Evolutionary conservation across 2,113 vertebrate genomes (phyloP).

Genomic region (Pipa parva): DNA sequence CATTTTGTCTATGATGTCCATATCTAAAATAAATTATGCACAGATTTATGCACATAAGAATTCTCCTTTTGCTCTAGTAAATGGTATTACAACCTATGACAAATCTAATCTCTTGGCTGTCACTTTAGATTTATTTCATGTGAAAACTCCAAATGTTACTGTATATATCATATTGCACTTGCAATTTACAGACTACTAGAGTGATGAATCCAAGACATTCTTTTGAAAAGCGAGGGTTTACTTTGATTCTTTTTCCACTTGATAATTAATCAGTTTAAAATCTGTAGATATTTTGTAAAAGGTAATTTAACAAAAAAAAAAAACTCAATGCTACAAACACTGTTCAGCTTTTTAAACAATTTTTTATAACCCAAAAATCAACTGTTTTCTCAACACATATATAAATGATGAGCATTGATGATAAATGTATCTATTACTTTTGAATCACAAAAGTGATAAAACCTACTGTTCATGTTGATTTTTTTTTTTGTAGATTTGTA

Average conservation of each 20-base stretch:
- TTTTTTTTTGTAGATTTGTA: no score
- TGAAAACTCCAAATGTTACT: conserved; percentile 32
- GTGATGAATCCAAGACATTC: conserved; percentile 16
- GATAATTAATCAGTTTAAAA: conserved; percentile 1
- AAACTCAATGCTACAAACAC: not conserved
- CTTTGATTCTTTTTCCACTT: conserved; percentile 17
- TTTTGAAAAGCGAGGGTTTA: conserved; percentile 1
- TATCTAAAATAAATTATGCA: conserved; percentile 33
- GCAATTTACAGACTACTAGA: conserved; percentile 20
- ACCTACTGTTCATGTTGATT: no score
- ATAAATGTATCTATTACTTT: no score
- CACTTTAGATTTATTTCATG: conserved; percentile 38
- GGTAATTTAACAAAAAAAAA: no score
- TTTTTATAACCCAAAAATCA: no score
- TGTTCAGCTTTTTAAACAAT: not conserved
- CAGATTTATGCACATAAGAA: conserved; percentile 21
- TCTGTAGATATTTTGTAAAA: not conserved
- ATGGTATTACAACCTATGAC: conserved; percentile 41
- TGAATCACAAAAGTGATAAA: no score
- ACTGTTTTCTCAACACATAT: no score
- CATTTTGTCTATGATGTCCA: conserved; percentile 4
- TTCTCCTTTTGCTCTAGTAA: conserved; percentile 31
- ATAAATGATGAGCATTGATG: no score
- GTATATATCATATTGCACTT: conserved; percentile 27
- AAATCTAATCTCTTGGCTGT: conserved; percentile 40